phyloP scores from a whole-genome alignment of 1,140 invertebrate genomes.

The Melitaea cinxia region DNA sequence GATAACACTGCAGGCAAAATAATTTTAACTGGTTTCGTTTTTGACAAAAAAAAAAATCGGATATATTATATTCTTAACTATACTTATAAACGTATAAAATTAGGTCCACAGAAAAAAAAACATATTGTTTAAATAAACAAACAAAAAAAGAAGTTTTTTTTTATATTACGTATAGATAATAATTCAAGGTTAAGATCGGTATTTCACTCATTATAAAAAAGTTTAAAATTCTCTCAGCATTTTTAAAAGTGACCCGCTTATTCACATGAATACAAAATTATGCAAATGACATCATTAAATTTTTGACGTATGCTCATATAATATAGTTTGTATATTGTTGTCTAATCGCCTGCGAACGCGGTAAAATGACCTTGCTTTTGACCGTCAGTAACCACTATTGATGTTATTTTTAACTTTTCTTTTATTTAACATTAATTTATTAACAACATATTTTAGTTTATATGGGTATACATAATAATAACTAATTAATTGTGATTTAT shows the following conservation, averaged over 20 bases:
- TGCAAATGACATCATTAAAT: slow-evolving; percentile 27
- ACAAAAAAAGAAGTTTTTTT: neutral
- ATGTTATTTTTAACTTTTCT: neutral
- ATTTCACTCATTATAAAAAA: no score
- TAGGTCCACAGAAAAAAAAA: neutral
- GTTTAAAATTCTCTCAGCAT: neutral
- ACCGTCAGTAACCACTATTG: neutral
- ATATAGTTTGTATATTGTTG: neutral
- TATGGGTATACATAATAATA: no score
- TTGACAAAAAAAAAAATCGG: neutral
- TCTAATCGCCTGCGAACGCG: neutral
- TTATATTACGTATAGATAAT: no score
- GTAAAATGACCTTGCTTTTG: neutral
- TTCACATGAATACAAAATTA: slow-evolving; percentile 22
- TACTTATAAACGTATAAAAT: no score
- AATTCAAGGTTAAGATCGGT: neutral
- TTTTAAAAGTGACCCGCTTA: slow-evolving; percentile 14
- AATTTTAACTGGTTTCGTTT: no score
- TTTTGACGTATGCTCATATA: slow-evolving; percentile 9
- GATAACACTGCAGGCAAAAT: no score
- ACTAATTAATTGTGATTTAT: no score
- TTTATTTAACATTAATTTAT: neutral
- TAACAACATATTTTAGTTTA: no score
- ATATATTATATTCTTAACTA: no score
- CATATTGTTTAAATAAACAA: neutral